Evolutionary conservation across 2,888 invertebrate species (phyloP).

Genomic region (Meandrusa payeni): DNA sequence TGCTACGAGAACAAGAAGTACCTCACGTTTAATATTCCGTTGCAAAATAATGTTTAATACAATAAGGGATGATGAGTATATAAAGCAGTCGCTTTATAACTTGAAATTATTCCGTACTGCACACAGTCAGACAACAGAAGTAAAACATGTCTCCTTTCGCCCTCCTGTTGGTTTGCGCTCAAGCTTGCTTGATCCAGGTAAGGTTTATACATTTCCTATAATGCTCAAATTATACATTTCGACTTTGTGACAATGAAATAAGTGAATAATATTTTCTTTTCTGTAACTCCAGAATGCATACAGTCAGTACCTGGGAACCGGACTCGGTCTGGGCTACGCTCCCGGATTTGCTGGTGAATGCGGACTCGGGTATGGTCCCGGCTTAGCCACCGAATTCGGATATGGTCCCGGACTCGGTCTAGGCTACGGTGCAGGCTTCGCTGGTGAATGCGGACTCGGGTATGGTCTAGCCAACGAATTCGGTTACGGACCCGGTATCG

Average conservation of each 20-base stretch:
- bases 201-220: slow-evolving; percentile 7
- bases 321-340: slow-evolving; percentile 4
- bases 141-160: slow-evolving; percentile 38
- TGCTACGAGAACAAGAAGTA: not conserved
- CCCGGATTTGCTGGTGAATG: slow-evolving; percentile 4
- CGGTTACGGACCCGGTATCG: slow-evolving; percentile 5
- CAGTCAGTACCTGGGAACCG: slow-evolving; percentile 24
- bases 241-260: no score
- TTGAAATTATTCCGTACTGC: slow-evolving; percentile 4
- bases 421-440: no score
- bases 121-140: slow-evolving; percentile 23
- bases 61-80: not conserved
- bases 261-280: no score
- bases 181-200: slow-evolving; percentile 47
- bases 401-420: slow-evolving; percentile 9
- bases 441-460: slow-evolving; percentile 7
- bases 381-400: slow-evolving; percentile 5
- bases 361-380: slow-evolving; percentile 4
- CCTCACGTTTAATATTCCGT: not conserved
- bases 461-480: slow-evolving; percentile 21
- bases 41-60: not conserved
- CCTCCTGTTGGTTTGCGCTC: slow-evolving; percentile 39
- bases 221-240: no score
- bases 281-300: slow-evolving; percentile 29
- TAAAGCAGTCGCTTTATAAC: not conserved